Percentiles rank a stretch among this genome's conserved stretches.
Conservation (phyloP, 1,140 invertebrate species). For the Drosophila suzukii region DNA sequence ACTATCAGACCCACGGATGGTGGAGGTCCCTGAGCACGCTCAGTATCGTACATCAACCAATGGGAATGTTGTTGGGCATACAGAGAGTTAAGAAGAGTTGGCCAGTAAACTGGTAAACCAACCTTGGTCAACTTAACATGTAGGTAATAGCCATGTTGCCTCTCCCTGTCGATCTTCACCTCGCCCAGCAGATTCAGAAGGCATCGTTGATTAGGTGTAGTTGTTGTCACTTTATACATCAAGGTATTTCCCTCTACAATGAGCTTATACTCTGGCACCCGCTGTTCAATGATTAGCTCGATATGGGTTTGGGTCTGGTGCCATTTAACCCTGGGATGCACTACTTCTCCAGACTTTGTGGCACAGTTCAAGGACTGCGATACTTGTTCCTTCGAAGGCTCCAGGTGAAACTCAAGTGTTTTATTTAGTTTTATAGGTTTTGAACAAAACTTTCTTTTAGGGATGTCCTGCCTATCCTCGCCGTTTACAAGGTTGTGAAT, state of each 20-base stretch:
- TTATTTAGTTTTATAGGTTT: neutral
- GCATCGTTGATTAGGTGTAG: constrained; percentile 42
- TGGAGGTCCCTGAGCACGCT: constrained; percentile 1
- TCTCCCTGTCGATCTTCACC: constrained; percentile 38
- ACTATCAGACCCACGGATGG: neutral
- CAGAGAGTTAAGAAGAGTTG: constrained; percentile 32
- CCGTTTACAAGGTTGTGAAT: constrained; percentile 5
- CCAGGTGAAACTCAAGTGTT: neutral
- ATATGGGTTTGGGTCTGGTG: constrained; percentile 47
- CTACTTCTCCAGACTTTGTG: constrained; percentile 2
- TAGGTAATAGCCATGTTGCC: constrained; percentile 44
- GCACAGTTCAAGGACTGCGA: constrained; percentile 12
- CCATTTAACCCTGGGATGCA: constrained; percentile 56
- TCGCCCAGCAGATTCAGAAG: constrained; percentile 54
- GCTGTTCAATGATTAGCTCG: constrained; percentile 50
- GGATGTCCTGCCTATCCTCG: neutral
- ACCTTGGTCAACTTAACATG: constrained; percentile 55
- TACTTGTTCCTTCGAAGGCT: neutral
- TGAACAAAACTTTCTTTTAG: neutral
- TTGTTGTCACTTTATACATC: constrained; percentile 21
- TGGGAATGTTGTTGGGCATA: constrained; percentile 31
- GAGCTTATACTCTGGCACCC: constrained; percentile 47
- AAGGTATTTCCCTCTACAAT: constrained; percentile 9
- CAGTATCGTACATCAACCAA: constrained; percentile 55
- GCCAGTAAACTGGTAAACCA: constrained; percentile 27